These are phyloP conservation scores for Ibycter americanus DNA, from an alignment of 2,797 vertebrate genomes.

Conservation along the genomic window DNA sequence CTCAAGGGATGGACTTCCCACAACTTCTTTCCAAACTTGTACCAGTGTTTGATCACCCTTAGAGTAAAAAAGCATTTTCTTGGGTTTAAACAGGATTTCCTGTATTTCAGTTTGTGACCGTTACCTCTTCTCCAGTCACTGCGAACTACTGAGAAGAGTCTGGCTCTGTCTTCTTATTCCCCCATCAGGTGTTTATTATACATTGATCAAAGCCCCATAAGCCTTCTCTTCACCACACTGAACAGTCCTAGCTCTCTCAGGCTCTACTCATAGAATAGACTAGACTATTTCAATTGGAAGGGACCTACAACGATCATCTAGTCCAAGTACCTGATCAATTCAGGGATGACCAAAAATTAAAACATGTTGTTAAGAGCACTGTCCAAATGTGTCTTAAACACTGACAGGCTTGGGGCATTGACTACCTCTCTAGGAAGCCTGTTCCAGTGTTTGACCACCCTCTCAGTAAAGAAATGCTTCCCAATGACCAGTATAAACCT, in stretches of 20 bases:
- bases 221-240: not conserved
- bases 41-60: not conserved
- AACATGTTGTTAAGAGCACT: not conserved
- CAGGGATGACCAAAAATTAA: not conserved
- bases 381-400: not conserved
- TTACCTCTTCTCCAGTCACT: not conserved
- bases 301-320: not conserved
- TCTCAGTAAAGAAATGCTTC: not conserved
- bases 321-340: not conserved
- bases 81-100: not conserved
- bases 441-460: not conserved
- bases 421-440: not conserved
- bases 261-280: not conserved
- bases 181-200: not conserved
- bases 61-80: not conserved
- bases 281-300: not conserved
- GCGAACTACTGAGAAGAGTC: not conserved
- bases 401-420: not conserved
- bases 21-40: not conserved
- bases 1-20: not conserved
- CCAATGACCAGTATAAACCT: not conserved
- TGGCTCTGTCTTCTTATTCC: not conserved
- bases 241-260: not conserved
- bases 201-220: not conserved
- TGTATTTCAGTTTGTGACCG: not conserved